Percentiles rank a stretch among this genome's conserved stretches.
phyloP scores from a whole-genome alignment of 2,888 invertebrate species.

The Ariolimax columbianus region DNA sequence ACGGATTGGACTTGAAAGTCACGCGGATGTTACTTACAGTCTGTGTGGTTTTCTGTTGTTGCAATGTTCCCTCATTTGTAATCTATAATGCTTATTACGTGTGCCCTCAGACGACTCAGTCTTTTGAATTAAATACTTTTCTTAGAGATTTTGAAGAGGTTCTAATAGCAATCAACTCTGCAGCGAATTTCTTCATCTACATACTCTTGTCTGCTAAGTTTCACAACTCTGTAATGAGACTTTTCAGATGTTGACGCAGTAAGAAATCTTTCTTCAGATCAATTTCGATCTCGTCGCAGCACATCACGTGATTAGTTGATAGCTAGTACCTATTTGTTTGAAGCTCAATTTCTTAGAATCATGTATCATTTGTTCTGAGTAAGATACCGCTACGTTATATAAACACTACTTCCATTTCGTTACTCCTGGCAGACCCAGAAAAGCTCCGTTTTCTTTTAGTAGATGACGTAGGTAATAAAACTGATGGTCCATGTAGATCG shows the following conservation, averaged over 20 bases:
- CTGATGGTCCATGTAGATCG: no score
- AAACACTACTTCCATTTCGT: no score
- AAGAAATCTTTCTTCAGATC: not conserved
- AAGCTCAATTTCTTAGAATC: no score
- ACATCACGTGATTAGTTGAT: no score
- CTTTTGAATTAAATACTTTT: not conserved
- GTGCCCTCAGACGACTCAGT: no score
- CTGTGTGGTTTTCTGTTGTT: not conserved
- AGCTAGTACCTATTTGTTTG: no score
- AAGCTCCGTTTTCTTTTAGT: no score
- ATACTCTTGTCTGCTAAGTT: not conserved
- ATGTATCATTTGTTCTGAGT: no score
- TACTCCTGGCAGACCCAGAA: no score
- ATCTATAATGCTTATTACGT: not conserved
- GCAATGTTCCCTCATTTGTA: not conserved
- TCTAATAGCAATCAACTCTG: not conserved
- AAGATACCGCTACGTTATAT: no score
- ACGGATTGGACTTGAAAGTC: not conserved
- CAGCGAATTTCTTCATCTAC: slow-evolving; percentile 14
- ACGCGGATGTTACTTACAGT: not conserved
- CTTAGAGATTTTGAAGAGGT: not conserved
- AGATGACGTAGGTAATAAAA: no score
- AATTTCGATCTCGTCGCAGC: not conserved
- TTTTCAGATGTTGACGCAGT: not conserved
- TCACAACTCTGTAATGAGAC: not conserved